Conservation (phyloP, 2,888 invertebrate genomes). For the Drosophila bunnanda region DNA sequence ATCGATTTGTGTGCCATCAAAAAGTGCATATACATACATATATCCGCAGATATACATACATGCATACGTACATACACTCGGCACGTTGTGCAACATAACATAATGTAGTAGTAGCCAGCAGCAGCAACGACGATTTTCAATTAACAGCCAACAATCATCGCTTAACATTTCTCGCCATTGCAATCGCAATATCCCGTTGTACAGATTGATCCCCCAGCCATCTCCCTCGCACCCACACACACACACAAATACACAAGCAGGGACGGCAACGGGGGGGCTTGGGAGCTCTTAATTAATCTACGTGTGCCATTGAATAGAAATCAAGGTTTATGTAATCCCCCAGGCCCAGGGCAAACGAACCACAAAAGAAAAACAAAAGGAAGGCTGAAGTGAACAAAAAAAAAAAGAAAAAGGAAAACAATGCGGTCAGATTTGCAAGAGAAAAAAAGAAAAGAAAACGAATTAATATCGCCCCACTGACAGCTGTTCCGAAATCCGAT, state of each 20-base stretch:
- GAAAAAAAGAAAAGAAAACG: slow-evolving; percentile 6
- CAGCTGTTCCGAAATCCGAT: slow-evolving; percentile 21
- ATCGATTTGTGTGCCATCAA: slow-evolving; percentile 78
- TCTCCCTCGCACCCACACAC: background rate
- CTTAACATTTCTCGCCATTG: slow-evolving; percentile 35
- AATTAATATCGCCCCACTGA: slow-evolving; percentile 5
- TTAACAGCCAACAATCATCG: slow-evolving; percentile 70
- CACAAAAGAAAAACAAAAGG: slow-evolving; percentile 15
- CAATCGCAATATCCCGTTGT: slow-evolving; percentile 36
- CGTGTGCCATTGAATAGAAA: slow-evolving; percentile 45
- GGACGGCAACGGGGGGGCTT: background rate
- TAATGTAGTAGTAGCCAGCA: slow-evolving; percentile 62
- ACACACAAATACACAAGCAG: background rate
- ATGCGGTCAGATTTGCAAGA: slow-evolving; percentile 5
- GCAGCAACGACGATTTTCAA: slow-evolving; percentile 65
- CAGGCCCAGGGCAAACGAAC: slow-evolving; percentile 25
- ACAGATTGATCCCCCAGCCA: slow-evolving; percentile 37
- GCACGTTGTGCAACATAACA: slow-evolving; percentile 72
- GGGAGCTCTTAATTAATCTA: slow-evolving; percentile 42
- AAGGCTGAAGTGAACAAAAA: background rate
- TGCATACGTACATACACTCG: background rate
- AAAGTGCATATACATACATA: slow-evolving; percentile 51
- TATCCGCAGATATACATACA: background rate
- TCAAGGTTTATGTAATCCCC: slow-evolving; percentile 47
- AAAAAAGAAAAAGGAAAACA: slow-evolving; percentile 10